Percentiles rank a stretch among this genome's conserved stretches.
Conservation (phyloP, 2,113 vertebrate species). For the Heloderma charlesbogerti region DNA sequence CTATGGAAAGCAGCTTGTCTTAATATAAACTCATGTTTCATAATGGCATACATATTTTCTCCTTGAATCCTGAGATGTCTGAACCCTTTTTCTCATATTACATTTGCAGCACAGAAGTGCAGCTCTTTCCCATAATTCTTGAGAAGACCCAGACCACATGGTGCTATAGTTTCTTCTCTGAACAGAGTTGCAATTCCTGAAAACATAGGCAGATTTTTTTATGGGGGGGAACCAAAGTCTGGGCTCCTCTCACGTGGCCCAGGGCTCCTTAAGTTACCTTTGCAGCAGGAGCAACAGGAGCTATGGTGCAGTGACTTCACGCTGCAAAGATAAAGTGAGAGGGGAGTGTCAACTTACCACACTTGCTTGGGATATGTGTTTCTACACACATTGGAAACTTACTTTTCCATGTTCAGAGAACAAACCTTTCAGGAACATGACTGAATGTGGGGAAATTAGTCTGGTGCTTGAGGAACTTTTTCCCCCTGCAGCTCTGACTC, state of each 20-base stretch:
- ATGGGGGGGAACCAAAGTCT: no score
- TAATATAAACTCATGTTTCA: slow-evolving; percentile 31
- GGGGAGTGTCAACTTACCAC: not conserved
- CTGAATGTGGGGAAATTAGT: not conserved
- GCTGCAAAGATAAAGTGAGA: not conserved
- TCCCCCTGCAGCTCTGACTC: no score
- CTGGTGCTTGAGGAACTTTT: no score
- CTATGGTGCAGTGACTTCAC: not conserved
- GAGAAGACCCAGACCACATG: not conserved
- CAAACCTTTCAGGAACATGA: not conserved
- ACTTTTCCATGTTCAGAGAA: not conserved
- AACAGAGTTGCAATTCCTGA: not conserved
- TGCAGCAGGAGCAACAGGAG: not conserved
- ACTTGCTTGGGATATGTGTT: not conserved
- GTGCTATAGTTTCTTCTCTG: not conserved
- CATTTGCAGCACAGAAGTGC: not conserved
- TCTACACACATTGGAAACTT: no score
- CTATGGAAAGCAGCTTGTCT: slow-evolving; percentile 10
- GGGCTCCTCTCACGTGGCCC: not conserved
- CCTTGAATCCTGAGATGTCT: slow-evolving; percentile 1
- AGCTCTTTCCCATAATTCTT: not conserved
- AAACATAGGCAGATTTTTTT: not conserved
- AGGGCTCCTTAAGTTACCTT: not conserved
- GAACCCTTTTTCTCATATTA: not conserved
- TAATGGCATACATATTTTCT: slow-evolving; percentile 26